These are phyloP conservation scores for Sigmodon hispidus DNA, from an alignment of 2,113 vertebrate genomes.

Conservation along the genomic window DNA sequence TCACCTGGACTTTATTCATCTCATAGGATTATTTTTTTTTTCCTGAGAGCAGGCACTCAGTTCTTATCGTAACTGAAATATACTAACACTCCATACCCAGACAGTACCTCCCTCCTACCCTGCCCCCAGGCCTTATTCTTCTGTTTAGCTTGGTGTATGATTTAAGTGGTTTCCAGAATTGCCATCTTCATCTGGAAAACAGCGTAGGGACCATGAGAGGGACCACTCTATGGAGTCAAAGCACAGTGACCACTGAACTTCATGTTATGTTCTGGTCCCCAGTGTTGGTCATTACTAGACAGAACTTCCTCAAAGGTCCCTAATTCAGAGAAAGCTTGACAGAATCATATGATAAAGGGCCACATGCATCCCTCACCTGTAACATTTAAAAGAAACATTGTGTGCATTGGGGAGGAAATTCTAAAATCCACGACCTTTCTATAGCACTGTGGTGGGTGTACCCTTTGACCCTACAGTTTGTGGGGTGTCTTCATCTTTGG, in stretches of 20 bases:
- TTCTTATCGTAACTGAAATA: constrained; percentile 39
- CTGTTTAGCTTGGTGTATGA: constrained; percentile 35
- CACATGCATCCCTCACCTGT: background rate
- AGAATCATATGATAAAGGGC: background rate
- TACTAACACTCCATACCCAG: constrained; percentile 53
- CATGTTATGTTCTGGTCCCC: background rate
- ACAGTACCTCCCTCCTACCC: constrained; percentile 68
- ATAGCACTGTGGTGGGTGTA: background rate
- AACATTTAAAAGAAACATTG: background rate
- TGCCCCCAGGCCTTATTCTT: background rate
- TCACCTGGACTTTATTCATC: constrained; percentile 52
- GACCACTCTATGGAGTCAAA: background rate
- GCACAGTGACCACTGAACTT: background rate
- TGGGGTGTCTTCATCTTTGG: constrained; percentile 51
- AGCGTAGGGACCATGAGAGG: background rate
- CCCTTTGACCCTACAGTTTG: constrained; percentile 24
- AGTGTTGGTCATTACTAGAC: background rate
- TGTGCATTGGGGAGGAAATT: constrained; percentile 17
- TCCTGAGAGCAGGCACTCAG: constrained; percentile 45
- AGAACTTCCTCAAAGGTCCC: background rate
- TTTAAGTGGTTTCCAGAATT: constrained; percentile 39
- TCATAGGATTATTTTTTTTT: background rate
- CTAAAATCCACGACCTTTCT: constrained; percentile 41
- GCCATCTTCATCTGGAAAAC: background rate
- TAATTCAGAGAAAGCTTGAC: constrained; percentile 20